Conservation (phyloP, 1,140 invertebrate species). For the Bilobella aurantiaca region DNA sequence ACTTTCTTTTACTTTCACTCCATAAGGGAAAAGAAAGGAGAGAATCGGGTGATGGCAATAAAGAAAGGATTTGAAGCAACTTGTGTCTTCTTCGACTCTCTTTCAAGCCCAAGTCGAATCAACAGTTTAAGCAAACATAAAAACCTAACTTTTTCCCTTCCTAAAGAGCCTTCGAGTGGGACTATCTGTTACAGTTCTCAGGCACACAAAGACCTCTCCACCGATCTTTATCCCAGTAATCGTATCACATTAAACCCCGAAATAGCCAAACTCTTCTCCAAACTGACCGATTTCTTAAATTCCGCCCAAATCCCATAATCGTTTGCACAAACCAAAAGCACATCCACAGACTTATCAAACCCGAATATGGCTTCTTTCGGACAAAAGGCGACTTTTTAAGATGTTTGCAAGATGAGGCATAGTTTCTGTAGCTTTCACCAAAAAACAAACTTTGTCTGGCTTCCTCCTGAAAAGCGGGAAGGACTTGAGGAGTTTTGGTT, state of each 20-base stretch:
- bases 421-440: too few species aligned
- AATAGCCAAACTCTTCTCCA: too few species aligned
- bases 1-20: conserved; percentile 11
- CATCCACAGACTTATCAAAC: too few species aligned
- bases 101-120: conserved; percentile 27
- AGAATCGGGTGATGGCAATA: conserved; percentile 24
- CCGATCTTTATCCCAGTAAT: conserved; percentile 2
- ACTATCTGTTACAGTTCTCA: too few species aligned
- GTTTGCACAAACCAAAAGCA: too few species aligned
- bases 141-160: conserved; percentile 24
- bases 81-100: conserved; percentile 33
- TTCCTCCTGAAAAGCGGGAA: background rate
- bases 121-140: conserved; percentile 34
- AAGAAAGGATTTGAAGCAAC: conserved; percentile 30
- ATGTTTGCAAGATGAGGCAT: too few species aligned
- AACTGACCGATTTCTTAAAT: too few species aligned
- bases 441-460: too few species aligned
- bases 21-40: background rate
- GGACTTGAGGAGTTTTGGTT: background rate
- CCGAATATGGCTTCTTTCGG: too few species aligned
- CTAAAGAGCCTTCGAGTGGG: too few species aligned
- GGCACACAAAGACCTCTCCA: background rate
- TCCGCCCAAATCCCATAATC: too few species aligned
- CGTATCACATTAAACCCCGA: conserved; percentile 12
- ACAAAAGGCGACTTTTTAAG: too few species aligned